These are phyloP conservation scores for Promerops cafer DNA, from an alignment of 2,113 vertebrate genomes.

Conservation along the genomic window DNA sequence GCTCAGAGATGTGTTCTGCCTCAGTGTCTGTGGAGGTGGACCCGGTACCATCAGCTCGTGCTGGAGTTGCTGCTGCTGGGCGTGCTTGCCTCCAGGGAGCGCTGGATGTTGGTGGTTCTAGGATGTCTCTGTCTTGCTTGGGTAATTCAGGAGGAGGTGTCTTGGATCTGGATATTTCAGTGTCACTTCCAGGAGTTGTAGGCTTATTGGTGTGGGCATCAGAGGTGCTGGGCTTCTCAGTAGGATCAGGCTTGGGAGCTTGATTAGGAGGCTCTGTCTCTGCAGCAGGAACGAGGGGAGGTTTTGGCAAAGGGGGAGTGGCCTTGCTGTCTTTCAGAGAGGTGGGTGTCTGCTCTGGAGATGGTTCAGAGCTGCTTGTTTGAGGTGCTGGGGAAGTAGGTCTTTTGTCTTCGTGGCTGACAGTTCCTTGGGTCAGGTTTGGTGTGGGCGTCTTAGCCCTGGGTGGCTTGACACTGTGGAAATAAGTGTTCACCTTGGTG, in stretches of 20 bases:
- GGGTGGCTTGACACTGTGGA: conserved; percentile 5
- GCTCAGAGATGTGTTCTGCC: not conserved
- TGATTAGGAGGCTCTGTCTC: not conserved
- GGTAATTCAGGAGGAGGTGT: not conserved
- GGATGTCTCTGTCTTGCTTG: not conserved
- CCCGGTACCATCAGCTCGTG: not conserved
- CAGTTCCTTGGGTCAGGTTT: not conserved
- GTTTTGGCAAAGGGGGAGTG: not conserved
- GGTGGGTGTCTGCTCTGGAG: not conserved
- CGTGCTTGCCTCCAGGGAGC: not conserved
- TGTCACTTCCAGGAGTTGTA: conserved; percentile 12
- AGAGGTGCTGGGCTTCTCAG: not conserved
- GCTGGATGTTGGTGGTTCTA: not conserved
- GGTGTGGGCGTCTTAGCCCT: not conserved
- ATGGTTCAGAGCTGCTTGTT: not conserved
- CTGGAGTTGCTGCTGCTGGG: not conserved
- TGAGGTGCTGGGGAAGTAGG: not conserved
- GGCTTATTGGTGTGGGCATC: conserved; percentile 18
- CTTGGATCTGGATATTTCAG: not conserved
- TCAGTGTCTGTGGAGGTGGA: not conserved
- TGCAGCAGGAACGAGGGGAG: not conserved
- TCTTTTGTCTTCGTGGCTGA: not conserved
- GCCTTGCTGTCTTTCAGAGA: not conserved
- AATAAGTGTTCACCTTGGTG: conserved; percentile 12
- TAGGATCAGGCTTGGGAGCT: not conserved